These are phyloP conservation scores for Diachasma alloeum DNA, from an alignment of 1,140 invertebrate species.

Conservation along the genomic window DNA sequence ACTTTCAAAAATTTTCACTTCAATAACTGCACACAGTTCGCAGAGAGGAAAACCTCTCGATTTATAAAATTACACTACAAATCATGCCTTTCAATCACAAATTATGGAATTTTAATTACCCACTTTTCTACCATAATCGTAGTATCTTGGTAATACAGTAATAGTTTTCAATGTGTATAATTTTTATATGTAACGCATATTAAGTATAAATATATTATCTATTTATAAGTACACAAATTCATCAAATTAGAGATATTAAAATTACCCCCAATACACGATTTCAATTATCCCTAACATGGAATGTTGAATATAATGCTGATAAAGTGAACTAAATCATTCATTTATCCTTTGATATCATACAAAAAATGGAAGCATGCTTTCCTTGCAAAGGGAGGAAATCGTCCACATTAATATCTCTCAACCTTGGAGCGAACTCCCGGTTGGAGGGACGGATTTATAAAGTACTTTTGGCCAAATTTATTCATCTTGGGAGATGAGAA, in stretches of 20 bases:
- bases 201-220: constrained; percentile 45
- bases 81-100: background rate
- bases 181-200: constrained; percentile 25
- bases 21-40: too few relatives aligned
- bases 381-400: constrained; percentile 52
- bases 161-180: constrained; percentile 15
- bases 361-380: constrained; percentile 54
- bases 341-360: background rate
- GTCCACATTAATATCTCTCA: constrained; percentile 33
- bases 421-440: too few relatives aligned
- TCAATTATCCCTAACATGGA: constrained; percentile 8
- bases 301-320: background rate
- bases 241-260: constrained; percentile 46
- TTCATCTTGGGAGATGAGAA: background rate
- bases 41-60: too few relatives aligned
- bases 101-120: constrained; percentile 34
- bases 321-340: background rate
- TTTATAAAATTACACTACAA: background rate
- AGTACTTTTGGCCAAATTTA: constrained; percentile 11
- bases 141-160: background rate
- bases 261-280: constrained; percentile 47
- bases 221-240: constrained; percentile 33
- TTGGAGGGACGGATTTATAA: background rate
- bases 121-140: constrained; percentile 26
- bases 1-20: background rate